Evolutionary conservation across 2,888 invertebrate species (phyloP), one percentile per base, ranked within the genome.

Genomic region (Ephialtes manifestator): DNA sequence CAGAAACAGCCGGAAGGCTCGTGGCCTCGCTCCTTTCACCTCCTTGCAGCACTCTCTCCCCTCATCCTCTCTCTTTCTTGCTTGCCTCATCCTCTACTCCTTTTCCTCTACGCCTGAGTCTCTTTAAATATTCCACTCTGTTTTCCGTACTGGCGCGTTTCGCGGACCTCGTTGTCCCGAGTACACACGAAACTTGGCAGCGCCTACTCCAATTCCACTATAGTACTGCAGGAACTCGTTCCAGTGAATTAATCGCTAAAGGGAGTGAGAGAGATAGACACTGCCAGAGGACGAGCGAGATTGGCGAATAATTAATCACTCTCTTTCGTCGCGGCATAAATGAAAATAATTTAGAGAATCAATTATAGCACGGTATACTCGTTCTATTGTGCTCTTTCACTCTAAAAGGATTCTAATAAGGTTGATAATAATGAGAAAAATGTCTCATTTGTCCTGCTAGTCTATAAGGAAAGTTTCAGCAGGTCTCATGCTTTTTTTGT

Each of bases 91-190:
- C 35, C 74, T 68, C 72, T 48, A 35, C 79, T 70, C 75, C 35
- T 55, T 70, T 55, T 80, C 68, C 67, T 65, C 35, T n/a, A 67
- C 46, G 79, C 60, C 71, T 53, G 53, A 58, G 58, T 75, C 86
- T 87, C 83, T 79, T 85, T 85, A 86, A 84, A 86, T 86, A 87
- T 86, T 85, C 87, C 80, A 84, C 87, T 84, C 84, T 87, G 74
- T 87, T 83, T 86, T 86, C 83, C 86, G 76, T 87, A 48, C 81
- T 86, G 77, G 85, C 86, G 84, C 86, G 81, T 83, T 81, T 79
- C 81, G 43, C 77, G 81, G 48, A 80, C 74, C 81, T 77, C 83
- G 74, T 83, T 86, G 77, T 87, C 76, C 84, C 82, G 84, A 68
- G 80, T 81, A 87, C 85, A 86, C 77, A 79, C 70, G 58, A 79